Evolutionary conservation across 2,888 invertebrate genomes (phyloP).

Genomic region (Lasioglossum calceatum): DNA sequence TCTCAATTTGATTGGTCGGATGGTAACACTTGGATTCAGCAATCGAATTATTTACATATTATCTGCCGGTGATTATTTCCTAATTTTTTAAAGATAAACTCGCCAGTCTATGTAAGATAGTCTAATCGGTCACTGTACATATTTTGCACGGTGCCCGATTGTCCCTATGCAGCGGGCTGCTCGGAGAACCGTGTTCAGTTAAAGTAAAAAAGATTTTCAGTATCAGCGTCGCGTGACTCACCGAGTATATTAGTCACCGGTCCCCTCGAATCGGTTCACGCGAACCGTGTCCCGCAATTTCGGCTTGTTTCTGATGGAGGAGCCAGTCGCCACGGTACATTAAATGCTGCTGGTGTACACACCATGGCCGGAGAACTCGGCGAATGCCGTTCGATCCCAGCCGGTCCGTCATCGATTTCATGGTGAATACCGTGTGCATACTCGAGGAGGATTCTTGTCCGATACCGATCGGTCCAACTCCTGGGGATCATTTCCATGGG

Average conservation of each 20-base stretch:
- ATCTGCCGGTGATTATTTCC: too few relatives aligned
- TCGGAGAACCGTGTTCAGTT: background rate
- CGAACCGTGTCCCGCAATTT: slow-evolving; percentile 7
- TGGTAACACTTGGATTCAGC: background rate
- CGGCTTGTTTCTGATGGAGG: background rate
- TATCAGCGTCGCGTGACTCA: background rate
- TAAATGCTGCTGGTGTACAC: slow-evolving; percentile 19
- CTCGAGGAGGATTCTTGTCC: slow-evolving; percentile 50
- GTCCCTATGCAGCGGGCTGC: too few relatives aligned
- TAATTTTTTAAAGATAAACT: too few relatives aligned
- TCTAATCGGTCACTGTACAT: too few relatives aligned
- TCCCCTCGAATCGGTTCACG: background rate
- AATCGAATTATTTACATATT: too few relatives aligned
- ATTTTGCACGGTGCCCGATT: too few relatives aligned
- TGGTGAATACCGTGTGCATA: slow-evolving; percentile 58
- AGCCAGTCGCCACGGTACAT: slow-evolving; percentile 16
- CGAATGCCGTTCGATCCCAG: slow-evolving; percentile 24
- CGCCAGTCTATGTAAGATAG: too few relatives aligned
- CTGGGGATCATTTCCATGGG: slow-evolving; percentile 66
- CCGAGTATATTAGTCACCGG: background rate
- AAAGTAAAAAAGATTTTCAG: background rate
- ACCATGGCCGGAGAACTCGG: background rate
- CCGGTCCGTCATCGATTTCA: slow-evolving; percentile 68
- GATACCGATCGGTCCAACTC: slow-evolving; percentile 9
- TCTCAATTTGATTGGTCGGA: background rate